These are phyloP conservation scores for Odontocerum albicorne DNA, from an alignment of 2,888 invertebrate genomes.

Conservation along the genomic window DNA sequence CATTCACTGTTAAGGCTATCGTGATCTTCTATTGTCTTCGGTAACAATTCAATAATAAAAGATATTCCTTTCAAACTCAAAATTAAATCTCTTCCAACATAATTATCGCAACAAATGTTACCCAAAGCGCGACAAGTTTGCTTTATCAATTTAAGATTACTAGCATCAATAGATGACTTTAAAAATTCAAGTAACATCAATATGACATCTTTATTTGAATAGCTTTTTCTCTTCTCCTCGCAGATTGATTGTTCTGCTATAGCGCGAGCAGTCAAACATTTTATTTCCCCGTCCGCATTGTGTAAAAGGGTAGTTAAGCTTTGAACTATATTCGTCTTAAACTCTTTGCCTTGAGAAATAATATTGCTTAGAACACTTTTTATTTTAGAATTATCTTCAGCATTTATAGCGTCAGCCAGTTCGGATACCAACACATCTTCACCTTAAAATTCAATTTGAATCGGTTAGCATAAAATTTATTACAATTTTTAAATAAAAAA, in stretches of 20 bases:
- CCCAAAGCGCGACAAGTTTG: slow-evolving; percentile 83
- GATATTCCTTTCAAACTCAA: slow-evolving; percentile 42
- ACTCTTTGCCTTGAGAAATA: slow-evolving; percentile 50
- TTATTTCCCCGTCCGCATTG: slow-evolving; percentile 54
- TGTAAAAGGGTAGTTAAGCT: slow-evolving; percentile 50
- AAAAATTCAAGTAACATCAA: slow-evolving; percentile 60
- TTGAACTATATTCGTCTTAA: slow-evolving; percentile 51
- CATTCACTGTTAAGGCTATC: slow-evolving; percentile 14
- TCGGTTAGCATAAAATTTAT: not conserved
- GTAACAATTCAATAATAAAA: slow-evolving; percentile 23
- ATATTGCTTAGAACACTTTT: slow-evolving; percentile 53
- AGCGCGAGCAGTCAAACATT: slow-evolving; percentile 65
- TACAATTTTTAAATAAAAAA: not conserved
- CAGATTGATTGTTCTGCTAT: slow-evolving; percentile 82
- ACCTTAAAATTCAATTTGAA: slow-evolving; percentile 17
- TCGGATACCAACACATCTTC: slow-evolving; percentile 8
- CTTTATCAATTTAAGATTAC: slow-evolving; percentile 60
- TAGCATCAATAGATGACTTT: slow-evolving; percentile 38
- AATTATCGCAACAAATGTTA: slow-evolving; percentile 88
- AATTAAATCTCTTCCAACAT: slow-evolving; percentile 63
- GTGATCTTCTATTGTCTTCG: slow-evolving; percentile 23
- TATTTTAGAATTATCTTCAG: slow-evolving; percentile 42
- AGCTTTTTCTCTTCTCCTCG: slow-evolving; percentile 71
- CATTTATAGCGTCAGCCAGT: slow-evolving; percentile 10
- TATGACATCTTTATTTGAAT: slow-evolving; percentile 64